Evolutionary conservation across 2,113 vertebrate genomes (phyloP).

Genomic region (Sclerurus mexicanus): DNA sequence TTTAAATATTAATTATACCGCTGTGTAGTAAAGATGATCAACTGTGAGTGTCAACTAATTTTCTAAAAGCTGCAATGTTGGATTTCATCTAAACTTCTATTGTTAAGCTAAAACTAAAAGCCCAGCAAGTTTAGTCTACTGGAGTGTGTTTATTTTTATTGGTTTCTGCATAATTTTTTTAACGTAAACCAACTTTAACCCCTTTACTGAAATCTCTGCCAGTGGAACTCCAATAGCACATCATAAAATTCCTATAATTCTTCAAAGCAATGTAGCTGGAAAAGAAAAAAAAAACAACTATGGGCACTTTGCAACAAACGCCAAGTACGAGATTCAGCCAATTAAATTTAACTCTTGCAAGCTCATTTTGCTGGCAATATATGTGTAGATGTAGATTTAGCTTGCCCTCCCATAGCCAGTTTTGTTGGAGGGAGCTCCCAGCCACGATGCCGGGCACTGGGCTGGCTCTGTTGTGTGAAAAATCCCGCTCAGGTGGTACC

Average conservation of each 20-base stretch:
- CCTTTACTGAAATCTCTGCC: conserved; percentile 80
- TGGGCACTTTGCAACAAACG: conserved; percentile 72
- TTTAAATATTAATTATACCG: conserved; percentile 99
- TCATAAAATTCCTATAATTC: conserved; percentile 82
- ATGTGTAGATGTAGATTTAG: accelerated
- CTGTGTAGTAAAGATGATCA: conserved; percentile 99
- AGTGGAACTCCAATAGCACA: conserved; percentile 76
- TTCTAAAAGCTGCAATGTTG: conserved; percentile 81
- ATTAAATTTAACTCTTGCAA: conserved; percentile 74
- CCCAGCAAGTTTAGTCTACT: conserved; percentile 83
- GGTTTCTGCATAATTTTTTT: conserved; percentile 82
- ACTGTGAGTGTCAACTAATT: conserved; percentile 92
- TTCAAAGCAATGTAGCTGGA: conserved; percentile 75
- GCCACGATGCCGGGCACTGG: neutral
- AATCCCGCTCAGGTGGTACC: conserved; percentile 63
- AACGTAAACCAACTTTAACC: conserved; percentile 82
- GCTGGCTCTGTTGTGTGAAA: conserved; percentile 30
- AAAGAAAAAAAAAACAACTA: conserved; percentile 47
- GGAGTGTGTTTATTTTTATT: conserved; percentile 84
- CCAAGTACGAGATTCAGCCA: conserved; percentile 65
- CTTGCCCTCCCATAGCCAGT: neutral
- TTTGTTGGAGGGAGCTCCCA: conserved; percentile 15
- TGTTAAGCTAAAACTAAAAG: conserved; percentile 81
- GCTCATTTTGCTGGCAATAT: neutral
- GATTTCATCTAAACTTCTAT: conserved; percentile 78